These are phyloP conservation scores for Hassar affinis DNA, from an alignment of 2,113 vertebrate genomes.

Conservation along the genomic window DNA sequence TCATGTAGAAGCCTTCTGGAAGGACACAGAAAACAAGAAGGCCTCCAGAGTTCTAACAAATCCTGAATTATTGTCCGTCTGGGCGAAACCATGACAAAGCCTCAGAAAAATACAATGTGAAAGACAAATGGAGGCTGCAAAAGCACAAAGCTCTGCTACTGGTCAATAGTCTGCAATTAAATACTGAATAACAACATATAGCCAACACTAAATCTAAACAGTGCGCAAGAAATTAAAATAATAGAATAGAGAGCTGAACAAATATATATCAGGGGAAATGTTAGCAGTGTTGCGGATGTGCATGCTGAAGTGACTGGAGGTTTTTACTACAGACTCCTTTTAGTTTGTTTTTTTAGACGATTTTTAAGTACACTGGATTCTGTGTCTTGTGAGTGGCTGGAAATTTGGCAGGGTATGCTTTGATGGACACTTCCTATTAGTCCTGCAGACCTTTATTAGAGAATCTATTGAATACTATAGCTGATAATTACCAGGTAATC, in stretches of 20 bases:
- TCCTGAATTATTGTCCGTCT: not conserved
- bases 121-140: not conserved
- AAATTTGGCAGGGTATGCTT: not conserved
- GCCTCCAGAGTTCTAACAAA: conserved; percentile 13
- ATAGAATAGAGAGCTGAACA: not conserved
- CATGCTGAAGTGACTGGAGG: not conserved
- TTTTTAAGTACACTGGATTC: not conserved
- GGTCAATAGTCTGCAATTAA: not conserved
- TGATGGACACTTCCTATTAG: not conserved
- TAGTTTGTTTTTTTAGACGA: not conserved
- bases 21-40: conserved; percentile 14
- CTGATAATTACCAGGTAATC: not conserved
- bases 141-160: no score
- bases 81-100: not conserved
- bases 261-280: not conserved
- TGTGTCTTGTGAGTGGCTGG: not conserved
- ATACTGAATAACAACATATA: not conserved
- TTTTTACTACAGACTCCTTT: conserved; percentile 18
- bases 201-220: not conserved
- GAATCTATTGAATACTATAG: not conserved
- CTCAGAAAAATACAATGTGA: not conserved
- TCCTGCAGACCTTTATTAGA: not conserved
- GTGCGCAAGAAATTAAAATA: not conserved
- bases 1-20: conserved; percentile 36
- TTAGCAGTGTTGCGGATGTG: not conserved